Evolutionary conservation across 2,113 vertebrate species (phyloP), one percentile per base, ranked within the genome.

Genomic region (Apodemus sylvaticus): DNA sequence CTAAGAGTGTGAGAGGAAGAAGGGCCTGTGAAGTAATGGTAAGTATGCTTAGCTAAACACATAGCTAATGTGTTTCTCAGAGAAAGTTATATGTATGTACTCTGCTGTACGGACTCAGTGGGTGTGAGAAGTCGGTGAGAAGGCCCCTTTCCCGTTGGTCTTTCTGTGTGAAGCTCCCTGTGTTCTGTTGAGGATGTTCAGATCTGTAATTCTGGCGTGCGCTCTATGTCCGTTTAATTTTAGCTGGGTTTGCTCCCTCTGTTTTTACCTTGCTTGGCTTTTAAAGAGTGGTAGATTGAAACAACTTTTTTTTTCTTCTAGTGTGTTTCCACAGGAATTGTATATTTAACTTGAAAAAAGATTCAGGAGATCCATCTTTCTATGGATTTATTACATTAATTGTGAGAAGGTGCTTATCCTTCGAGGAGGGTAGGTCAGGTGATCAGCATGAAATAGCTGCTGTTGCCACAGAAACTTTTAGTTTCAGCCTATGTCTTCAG

Each of bases 241-340:
- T 42, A 90, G 76, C 73, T 60, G 85, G 34, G 16, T 29, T 71
- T 53, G 17, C 36, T 88, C 19, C 7, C 66, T 85, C 90, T 83
- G 71, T 86, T 89, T 86, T 94, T 90, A 77, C 95, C 90, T 26
- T 86, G n/a, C 71, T 90, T 62, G 91, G 34, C 42, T 95, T 96
- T 64, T 64, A 74, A 68, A 73, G 85, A 95, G 45, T 91, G 53
- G 45, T 11, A 53, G 64, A 20, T 85, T 96, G 70, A 95, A 96
- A 92, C 5, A 20, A 22, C 14, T 7, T 73, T 14, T 24, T 36
- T 68, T 11, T 81, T 86, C 34, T 88, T 12, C n/a, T n/a, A 34
- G 8, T 58, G 0, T 78, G 86, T 42, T 96, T 95, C 26, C 58
- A 42, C 24, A 92, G 39, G 26, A 93, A 14, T 48, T 62, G 77